A percentile compares a stretch with the other conserved stretches of the same genome.
These are phyloP conservation scores for Corella eumyota DNA, from an alignment of 23 tunicate genomes.

Conservation along the genomic window DNA sequence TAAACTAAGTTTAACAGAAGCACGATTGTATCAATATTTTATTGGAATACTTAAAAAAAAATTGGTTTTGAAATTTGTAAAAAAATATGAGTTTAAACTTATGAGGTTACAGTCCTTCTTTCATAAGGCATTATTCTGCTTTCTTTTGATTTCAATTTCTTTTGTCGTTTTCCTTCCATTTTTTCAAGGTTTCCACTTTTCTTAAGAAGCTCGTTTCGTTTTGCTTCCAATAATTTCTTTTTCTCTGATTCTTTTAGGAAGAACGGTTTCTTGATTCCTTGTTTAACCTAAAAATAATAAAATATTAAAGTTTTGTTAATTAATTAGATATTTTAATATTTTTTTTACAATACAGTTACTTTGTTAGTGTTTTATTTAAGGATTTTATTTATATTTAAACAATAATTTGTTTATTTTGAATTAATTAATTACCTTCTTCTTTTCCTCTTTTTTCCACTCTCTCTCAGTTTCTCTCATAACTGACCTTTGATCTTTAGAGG, in stretches of 20 bases:
- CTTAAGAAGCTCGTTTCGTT: constrained; percentile 8
- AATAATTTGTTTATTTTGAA: neutral
- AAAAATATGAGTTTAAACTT: neutral
- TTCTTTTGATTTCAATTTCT: constrained; percentile 31
- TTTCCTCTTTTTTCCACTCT: constrained; percentile 50
- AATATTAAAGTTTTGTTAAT: neutral
- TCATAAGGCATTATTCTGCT: constrained; percentile 19
- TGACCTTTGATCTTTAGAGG: constrained; percentile 18
- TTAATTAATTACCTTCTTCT: constrained; percentile 26
- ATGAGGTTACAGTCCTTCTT: constrained; percentile 6
- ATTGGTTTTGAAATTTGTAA: too few relatives aligned
- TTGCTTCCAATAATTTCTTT: constrained; percentile 26
- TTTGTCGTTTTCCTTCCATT: constrained; percentile 21
- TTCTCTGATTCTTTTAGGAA: constrained; percentile 30
- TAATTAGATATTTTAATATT: too few relatives aligned
- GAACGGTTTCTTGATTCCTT: constrained; percentile 53
- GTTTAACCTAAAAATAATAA: constrained; percentile 17
- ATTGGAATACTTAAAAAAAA: too few relatives aligned
- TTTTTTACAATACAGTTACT: too few relatives aligned
- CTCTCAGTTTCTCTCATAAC: constrained; percentile 16
- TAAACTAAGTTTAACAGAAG: too few relatives aligned
- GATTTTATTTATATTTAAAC: neutral
- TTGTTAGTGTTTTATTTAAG: too few relatives aligned
- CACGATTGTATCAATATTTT: too few relatives aligned
- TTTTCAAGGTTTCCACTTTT: constrained; percentile 16